Percentiles rank a stretch among this genome's conserved stretches.
phyloP scores from a whole-genome alignment of 2,113 vertebrate species.

The Ranitomeya imitator region DNA sequence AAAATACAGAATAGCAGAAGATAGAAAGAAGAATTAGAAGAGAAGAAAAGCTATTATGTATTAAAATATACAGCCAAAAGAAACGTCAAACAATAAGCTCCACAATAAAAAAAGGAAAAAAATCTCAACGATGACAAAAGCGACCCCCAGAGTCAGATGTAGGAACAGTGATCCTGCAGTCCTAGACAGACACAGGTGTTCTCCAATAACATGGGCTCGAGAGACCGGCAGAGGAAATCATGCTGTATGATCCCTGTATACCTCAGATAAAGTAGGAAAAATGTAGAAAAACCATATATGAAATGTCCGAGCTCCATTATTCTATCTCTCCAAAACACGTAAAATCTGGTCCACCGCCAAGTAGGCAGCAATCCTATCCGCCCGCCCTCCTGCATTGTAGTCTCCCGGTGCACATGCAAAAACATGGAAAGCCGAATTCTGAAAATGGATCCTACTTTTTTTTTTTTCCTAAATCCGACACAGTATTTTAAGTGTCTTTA shows the following conservation, averaged over 20 bases:
- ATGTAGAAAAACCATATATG: neutral
- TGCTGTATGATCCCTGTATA: neutral
- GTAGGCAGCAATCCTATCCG: neutral
- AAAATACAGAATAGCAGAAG: no score
- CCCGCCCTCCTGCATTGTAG: neutral
- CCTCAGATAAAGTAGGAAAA: neutral
- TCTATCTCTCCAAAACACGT: neutral
- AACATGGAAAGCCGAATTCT: slow-evolving; percentile 56
- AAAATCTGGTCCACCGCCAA: neutral
- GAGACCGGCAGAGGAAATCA: neutral
- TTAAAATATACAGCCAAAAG: neutral
- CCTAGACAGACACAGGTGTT: slow-evolving; percentile 21
- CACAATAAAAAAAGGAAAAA: neutral
- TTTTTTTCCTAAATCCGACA: slow-evolving; percentile 32
- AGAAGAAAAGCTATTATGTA: neutral
- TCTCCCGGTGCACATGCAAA: slow-evolving; percentile 57
- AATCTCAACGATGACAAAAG: slow-evolving; percentile 28
- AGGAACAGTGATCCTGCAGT: neutral
- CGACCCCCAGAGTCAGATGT: slow-evolving; percentile 28
- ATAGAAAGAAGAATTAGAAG: no score
- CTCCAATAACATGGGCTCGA: neutral
- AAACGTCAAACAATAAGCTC: neutral
- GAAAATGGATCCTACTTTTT: slow-evolving; percentile 25
- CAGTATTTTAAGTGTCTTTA: slow-evolving; percentile 66
- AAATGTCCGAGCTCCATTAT: neutral